A percentile compares a stretch with the other conserved stretches of the same genome.
Conservation (phyloP, 2,888 invertebrate species). For the Ischnura elegans region DNA sequence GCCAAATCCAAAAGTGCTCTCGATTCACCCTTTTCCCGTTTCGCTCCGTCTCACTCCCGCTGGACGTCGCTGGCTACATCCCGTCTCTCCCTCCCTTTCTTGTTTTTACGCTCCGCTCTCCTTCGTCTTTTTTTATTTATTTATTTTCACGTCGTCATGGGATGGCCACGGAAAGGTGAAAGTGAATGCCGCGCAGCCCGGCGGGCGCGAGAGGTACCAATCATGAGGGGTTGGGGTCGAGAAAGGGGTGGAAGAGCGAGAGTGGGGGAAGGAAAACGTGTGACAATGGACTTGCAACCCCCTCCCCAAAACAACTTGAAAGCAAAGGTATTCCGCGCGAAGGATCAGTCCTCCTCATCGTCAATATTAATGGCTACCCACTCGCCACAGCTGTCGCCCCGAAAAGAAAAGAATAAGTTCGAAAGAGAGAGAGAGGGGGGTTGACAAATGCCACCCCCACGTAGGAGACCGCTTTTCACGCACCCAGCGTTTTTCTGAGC, state of each 20-base stretch:
- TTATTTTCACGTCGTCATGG: not conserved
- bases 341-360: not conserved
- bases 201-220: not conserved
- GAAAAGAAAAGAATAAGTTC: not conserved
- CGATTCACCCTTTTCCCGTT: constrained; percentile 24
- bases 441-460: not conserved
- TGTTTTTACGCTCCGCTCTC: not conserved
- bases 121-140: not conserved
- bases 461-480: not conserved
- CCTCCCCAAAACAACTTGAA: not conserved
- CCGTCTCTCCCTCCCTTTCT: not conserved
- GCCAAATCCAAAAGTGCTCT: not conserved
- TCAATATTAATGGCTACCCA: not conserved
- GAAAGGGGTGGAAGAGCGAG: too few relatives aligned
- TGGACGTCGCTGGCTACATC: not conserved
- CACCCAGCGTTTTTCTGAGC: not conserved
- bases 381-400: not conserved
- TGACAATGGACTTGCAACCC: not conserved
- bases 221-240: not conserved
- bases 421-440: too few relatives aligned
- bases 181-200: not conserved
- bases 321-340: not conserved
- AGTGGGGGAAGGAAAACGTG: not conserved
- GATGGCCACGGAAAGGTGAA: not conserved
- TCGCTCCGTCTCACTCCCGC: not conserved